These are phyloP conservation scores for Halichoerus grypus DNA, from an alignment of 2,113 vertebrate species.

Conservation along the genomic window DNA sequence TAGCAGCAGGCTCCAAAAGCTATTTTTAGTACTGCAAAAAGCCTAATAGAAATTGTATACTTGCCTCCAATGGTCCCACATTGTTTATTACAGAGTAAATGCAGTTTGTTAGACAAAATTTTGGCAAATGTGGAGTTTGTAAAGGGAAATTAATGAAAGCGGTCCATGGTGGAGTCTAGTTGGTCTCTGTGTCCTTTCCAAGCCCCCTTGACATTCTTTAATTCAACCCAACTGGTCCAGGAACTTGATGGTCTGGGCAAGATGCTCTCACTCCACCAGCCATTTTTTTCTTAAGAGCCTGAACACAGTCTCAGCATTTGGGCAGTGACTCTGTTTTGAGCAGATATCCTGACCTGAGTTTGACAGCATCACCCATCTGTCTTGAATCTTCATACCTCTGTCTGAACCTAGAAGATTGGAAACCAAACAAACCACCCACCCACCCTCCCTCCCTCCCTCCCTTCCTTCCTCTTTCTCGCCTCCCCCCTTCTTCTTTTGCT, in stretches of 20 bases:
- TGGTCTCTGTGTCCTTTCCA: background rate
- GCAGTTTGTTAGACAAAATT: background rate
- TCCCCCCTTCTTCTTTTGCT: no score
- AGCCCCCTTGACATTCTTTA: background rate
- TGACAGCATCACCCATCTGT: background rate
- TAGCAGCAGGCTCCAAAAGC: background rate
- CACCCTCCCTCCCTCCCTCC: fast-evolving
- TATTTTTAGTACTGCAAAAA: background rate
- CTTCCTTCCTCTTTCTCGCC: background rate
- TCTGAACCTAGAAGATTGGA: background rate
- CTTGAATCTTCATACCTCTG: background rate
- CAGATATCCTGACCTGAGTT: background rate
- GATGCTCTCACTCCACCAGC: background rate
- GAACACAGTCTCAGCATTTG: background rate
- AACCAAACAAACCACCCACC: background rate
- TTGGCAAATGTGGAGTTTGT: background rate
- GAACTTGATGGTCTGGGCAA: background rate
- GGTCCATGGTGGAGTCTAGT: background rate
- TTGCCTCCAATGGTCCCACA: background rate
- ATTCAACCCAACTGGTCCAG: background rate
- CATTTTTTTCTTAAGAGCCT: background rate
- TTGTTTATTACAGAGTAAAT: background rate
- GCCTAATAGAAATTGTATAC: background rate
- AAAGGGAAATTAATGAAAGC: background rate
- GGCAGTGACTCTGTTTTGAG: background rate